Evolutionary conservation across 2,888 invertebrate species (phyloP), one percentile per base, ranked within the genome.

Genomic region (Toxonevra muliebris): DNA sequence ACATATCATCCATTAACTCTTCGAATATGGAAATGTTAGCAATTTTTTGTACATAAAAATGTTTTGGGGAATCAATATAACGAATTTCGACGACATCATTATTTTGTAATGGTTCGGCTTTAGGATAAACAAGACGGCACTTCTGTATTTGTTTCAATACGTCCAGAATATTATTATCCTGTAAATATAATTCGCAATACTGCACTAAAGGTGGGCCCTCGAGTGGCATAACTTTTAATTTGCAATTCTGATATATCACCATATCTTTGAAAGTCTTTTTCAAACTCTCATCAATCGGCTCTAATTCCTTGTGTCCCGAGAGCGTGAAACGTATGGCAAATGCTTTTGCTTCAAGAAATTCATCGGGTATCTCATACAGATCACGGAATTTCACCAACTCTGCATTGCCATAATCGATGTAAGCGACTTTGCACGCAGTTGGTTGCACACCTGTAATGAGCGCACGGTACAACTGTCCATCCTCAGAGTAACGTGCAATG

Each of bases 351-450:
- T 89, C 88, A 1, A 93, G 88, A 83, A 89, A 91, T 77, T 91
- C 89, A 68, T 90, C 88, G 0, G 94, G 93, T 74, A 94, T 90
- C 80, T 92, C 90, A 82, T 89, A 94, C 60, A 94, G 88, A 74
- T 92, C 89, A 73, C 89, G 88, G 71, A 90, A 89, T 0, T 90
- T 88, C 12, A 93, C 88, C 77, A 90, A 86, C 84, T 93, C 93
- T 8, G 90, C 90, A 78, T 93, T 92, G 41, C 94, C 94, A 81
- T 91, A 93, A 82, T 94, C 94, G 42, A 93, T 92, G 82, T 92
- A 94, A 78, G 91, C 92, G 7, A 94, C 88, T 83, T 92, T 92
- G 80, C 91, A 93, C 61, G 90, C 89, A 19, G 90, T 89, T 69
- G 90, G 90, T 48, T 90, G 90, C 54, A 92, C 88, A 75, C 89